These are phyloP conservation scores for Kryptopterus vitreolus DNA, from an alignment of 2,797 vertebrate species.

Conservation along the genomic window DNA sequence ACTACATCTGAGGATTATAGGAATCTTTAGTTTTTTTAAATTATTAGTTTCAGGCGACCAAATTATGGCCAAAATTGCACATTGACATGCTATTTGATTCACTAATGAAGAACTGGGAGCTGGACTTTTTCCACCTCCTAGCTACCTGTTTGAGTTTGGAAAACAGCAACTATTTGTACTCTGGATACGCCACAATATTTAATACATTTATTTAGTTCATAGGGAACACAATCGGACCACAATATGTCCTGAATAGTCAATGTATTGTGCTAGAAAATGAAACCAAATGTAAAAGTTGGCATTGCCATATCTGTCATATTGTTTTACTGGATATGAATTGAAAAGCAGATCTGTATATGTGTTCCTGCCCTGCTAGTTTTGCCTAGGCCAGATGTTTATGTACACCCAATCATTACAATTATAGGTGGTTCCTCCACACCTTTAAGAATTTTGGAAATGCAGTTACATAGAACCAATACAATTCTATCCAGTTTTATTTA, in stretches of 20 bases:
- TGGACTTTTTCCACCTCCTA: not conserved
- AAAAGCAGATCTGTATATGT: not conserved
- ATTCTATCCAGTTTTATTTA: too few relatives aligned
- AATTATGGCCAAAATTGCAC: too few relatives aligned
- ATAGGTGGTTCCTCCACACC: not conserved
- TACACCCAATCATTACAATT: not conserved
- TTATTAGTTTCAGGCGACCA: too few relatives aligned
- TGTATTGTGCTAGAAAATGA: too few relatives aligned
- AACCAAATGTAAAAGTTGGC: not conserved
- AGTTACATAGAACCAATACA: too few relatives aligned
- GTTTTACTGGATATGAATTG: not conserved
- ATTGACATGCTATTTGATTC: too few relatives aligned
- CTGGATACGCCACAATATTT: too few relatives aligned
- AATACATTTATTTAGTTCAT: too few relatives aligned
- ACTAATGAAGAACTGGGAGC: not conserved
- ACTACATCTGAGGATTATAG: too few relatives aligned
- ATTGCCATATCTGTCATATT: not conserved
- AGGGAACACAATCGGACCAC: too few relatives aligned
- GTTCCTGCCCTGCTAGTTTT: not conserved
- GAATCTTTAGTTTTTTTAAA: too few relatives aligned
- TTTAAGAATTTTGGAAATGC: not conserved
- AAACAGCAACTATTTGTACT: not conserved
- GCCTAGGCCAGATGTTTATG: not conserved
- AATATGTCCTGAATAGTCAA: too few relatives aligned
- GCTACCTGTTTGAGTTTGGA: not conserved